Evolutionary conservation across 2,113 vertebrate species (phyloP).

Genomic region (Rhadina sibilatrix): DNA sequence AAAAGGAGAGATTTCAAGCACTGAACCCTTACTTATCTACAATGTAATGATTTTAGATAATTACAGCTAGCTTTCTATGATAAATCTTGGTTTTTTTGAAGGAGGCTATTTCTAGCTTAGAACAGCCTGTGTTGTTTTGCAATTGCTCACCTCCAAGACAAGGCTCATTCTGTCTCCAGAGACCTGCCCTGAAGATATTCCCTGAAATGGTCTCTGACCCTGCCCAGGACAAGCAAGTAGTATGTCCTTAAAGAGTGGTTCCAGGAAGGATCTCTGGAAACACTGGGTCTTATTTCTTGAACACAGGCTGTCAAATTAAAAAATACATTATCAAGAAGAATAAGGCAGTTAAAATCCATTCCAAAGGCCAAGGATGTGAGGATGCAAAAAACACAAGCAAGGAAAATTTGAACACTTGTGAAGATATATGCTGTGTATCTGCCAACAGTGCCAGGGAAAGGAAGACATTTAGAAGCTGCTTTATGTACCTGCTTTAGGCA

Average conservation of each 20-base stretch:
- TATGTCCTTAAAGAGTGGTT: not conserved
- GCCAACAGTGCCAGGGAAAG: not conserved
- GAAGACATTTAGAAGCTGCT: not conserved
- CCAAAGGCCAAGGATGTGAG: not conserved
- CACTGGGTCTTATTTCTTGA: not conserved
- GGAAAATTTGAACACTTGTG: not conserved
- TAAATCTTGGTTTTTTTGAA: not conserved
- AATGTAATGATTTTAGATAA: not conserved
- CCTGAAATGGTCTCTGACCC: not conserved
- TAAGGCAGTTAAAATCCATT: not conserved
- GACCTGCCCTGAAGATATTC: not conserved
- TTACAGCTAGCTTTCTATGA: not conserved
- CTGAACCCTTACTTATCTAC: not conserved
- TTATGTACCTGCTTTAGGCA: not conserved
- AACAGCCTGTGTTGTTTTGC: not conserved
- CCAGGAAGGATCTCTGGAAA: not conserved
- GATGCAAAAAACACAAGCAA: not conserved
- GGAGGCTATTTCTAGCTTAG: not conserved
- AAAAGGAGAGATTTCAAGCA: not conserved
- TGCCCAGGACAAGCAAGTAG: not conserved
- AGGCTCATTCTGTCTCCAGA: not conserved
- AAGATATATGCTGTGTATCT: not conserved
- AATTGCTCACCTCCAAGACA: not conserved
- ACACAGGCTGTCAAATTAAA: not conserved
- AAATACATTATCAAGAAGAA: not conserved